Percentiles rank a stretch among this genome's conserved stretches.
phyloP scores from a whole-genome alignment of 2,888 invertebrate genomes.

The Automeris io region DNA sequence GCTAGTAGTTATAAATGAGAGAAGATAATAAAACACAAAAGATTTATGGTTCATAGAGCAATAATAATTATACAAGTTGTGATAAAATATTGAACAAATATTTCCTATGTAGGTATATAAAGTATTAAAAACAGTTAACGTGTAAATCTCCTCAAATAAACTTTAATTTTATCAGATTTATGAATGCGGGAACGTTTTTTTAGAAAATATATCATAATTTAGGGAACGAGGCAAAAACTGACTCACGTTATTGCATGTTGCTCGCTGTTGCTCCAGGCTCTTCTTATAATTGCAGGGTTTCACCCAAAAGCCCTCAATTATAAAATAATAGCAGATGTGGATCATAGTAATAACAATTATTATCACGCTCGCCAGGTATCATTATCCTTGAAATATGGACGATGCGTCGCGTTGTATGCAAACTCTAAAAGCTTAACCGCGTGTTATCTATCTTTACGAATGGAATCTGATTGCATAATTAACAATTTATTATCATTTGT shows the following conservation, averaged over 20 bases:
- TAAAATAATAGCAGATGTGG: constrained; percentile 77
- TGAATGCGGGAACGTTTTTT: constrained; percentile 35
- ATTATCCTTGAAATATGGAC: constrained; percentile 72
- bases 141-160: constrained; percentile 18
- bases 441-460: constrained; percentile 20
- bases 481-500: too few relatives aligned
- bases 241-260: constrained; percentile 65
- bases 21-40: too few relatives aligned
- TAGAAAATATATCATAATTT: constrained; percentile 64
- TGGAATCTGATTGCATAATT: constrained; percentile 2
- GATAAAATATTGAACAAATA: too few relatives aligned
- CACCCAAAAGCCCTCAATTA: constrained; percentile 75
- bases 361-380: constrained; percentile 71
- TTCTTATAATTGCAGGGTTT: constrained; percentile 75
- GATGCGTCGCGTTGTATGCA: constrained; percentile 57
- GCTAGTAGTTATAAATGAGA: too few relatives aligned
- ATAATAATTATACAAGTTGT: too few relatives aligned
- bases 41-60: too few relatives aligned
- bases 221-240: constrained; percentile 59
- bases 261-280: constrained; percentile 64
- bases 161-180: constrained; percentile 30
- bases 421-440: constrained; percentile 49
- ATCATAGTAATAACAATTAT: constrained; percentile 78
- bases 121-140: constrained; percentile 15
- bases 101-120: too few relatives aligned